phyloP scores from a whole-genome alignment of 2,113 vertebrate genomes.

The Burhinus bistriatus region DNA sequence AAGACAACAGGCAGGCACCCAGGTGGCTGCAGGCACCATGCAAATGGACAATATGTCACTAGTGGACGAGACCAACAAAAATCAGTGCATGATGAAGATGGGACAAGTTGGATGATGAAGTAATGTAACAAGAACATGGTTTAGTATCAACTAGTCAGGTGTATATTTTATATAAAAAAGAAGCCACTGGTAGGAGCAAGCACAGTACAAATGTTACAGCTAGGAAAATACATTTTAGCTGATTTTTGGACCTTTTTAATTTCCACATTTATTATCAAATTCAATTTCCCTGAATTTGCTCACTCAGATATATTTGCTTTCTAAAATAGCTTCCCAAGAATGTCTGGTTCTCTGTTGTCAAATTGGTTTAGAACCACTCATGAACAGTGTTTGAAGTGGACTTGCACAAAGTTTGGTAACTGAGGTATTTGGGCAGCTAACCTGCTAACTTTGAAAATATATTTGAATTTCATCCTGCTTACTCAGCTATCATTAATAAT shows the following conservation, averaged over 20 bases:
- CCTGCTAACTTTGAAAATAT: background rate
- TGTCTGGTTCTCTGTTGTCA: background rate
- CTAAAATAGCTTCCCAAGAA: background rate
- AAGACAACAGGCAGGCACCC: background rate
- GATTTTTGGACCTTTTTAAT: background rate
- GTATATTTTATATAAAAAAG: background rate
- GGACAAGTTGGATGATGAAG: background rate
- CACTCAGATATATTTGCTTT: background rate
- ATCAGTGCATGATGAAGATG: background rate
- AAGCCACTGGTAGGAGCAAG: background rate
- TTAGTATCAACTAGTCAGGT: background rate
- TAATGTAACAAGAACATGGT: background rate
- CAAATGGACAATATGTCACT: background rate
- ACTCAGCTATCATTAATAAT: background rate
- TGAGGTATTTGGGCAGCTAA: background rate
- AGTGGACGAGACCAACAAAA: background rate
- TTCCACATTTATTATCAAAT: constrained; percentile 1
- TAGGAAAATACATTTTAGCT: background rate
- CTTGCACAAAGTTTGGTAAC: background rate
- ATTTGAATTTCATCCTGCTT: background rate
- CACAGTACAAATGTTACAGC: background rate
- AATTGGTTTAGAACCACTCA: background rate
- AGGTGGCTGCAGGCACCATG: background rate
- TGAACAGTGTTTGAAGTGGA: background rate
- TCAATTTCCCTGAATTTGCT: background rate